Base-by-base conservation (phyloP, 2,888 invertebrate genomes). In the Ophion obscuratus region DNA sequence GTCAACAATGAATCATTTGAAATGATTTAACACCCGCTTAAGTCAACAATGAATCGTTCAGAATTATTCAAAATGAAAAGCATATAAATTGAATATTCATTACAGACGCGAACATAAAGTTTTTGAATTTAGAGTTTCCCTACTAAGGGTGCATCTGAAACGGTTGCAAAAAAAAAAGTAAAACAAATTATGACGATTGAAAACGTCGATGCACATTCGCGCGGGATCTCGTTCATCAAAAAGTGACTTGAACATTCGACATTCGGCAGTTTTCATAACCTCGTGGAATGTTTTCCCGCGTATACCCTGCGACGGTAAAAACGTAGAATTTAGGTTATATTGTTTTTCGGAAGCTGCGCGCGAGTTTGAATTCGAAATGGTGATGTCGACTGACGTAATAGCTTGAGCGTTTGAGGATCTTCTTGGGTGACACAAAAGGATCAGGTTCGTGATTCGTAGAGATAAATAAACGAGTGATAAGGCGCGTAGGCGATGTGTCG, bases 331-430 rank as follows among this genome's bases (percentile, higher is more conserved):
- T 91, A 93, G 93, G 93, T 93, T 93, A 93, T 92, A 91, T 90
- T 89, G 89, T 82, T 61, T 81, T 61, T 47, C 36, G 47, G 61
- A 27, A 78, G 31, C 83, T 91, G 92, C 93, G 93, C 93, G 92
- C 91, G 90, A 93, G 92, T 93, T 93, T 91, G 90, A 93, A 93
- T 92, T 92, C 90, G 90, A 91, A 91, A 78, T 91, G 24, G 90
- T 90, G 92, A 91, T 91, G 40, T 47, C 36, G 68, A 57, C 27
- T 6, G 40, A 27, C 24, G 61, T 31, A 14, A 68, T 6, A 31
- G 47, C 17, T 67, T 59, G 24, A 24, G 20, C 57, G 59, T 27
- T 57, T 24, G 6, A 40, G 47, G 14, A 47, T 9, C 47, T 0
- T 11, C 47, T n/a, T n/a, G 47, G 9, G 47, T 47, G 11, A 47